Evolutionary conservation across 1,140 invertebrate species (phyloP).

Genomic region (Monochamus saltuarius): DNA sequence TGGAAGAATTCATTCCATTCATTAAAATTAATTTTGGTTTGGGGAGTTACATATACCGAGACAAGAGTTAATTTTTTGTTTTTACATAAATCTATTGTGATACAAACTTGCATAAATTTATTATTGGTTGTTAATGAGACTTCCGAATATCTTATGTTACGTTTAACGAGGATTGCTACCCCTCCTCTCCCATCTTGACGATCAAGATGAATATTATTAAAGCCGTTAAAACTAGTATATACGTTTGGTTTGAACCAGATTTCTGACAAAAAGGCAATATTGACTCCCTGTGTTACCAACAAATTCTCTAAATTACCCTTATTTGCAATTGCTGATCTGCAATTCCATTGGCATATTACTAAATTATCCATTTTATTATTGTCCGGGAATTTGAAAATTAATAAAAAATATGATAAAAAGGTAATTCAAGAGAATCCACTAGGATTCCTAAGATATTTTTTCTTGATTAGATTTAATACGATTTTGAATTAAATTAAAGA

Average conservation of each 20-base stretch:
- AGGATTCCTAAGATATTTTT: too few relatives aligned
- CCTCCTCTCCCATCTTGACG: background rate
- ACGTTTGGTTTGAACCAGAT: slow-evolving; percentile 9
- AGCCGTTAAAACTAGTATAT: background rate
- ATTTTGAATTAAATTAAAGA: background rate
- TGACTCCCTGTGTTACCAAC: background rate
- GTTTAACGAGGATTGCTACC: background rate
- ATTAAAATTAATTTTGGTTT: slow-evolving; percentile 1
- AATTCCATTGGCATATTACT: slow-evolving; percentile 10
- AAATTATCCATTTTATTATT: background rate
- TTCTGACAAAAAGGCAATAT: background rate
- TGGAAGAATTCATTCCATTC: slow-evolving; percentile 4
- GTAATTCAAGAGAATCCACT: too few relatives aligned
- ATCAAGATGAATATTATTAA: background rate
- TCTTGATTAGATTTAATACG: background rate
- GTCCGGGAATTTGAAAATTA: background rate
- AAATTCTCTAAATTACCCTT: slow-evolving; percentile 4
- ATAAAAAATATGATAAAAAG: background rate
- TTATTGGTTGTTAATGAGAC: background rate
- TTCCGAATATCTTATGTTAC: background rate
- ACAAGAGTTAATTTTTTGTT: background rate
- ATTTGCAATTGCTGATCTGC: background rate
- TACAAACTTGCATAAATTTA: background rate
- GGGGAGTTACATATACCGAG: background rate
- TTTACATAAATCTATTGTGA: background rate